Base-by-base conservation (phyloP, 2,888 invertebrate species). In the Mylabris sibirica region DNA sequence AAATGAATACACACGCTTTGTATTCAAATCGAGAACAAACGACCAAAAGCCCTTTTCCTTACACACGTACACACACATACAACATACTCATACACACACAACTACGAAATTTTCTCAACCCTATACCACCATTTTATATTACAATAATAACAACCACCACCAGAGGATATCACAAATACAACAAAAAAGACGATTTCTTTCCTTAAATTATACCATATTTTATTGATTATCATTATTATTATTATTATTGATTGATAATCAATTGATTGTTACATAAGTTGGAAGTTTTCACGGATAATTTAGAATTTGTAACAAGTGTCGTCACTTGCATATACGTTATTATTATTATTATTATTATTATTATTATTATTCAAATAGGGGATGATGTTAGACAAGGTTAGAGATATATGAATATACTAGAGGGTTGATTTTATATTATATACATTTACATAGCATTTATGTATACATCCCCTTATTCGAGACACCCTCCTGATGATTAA, bases 401-500 rank as follows among this genome's bases (percentile, higher is more conserved):
- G 20, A 49, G 49, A 49, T 30, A 30, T 30, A 30, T 30, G 30
- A 30, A 30, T 72, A 73, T 74, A 49, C 9, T 44, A 71, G 65
- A 68, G 73, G 77, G 76, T 74, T 68, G 71, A 65, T 66, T 49
- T 3, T 49, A 41, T 49, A 49, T 49, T 41, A 41, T 41, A 41
- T 41, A 41, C 14, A 41, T 41, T 5, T 41, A 41, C n/a, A 17
- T 44, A 44, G 68, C 72, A 68, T 72, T 1, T 38, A 44, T 17
- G n/a, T 44, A 44, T 44, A 44, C 4, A 38, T 38, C 38, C 38
- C 38, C 12, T 12, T 44, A 44, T 77, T 75, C 75, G 71, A 72
- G 68, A 75, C 80, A 11, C 78, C 72, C 75, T 74, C 72, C 75
- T 78, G 81, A 82, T 83, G 83, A 83, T 83, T 83, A 83, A 83